Evolutionary conservation across 2,888 invertebrate species (phyloP).

Genomic region (Syritta pipiens): DNA sequence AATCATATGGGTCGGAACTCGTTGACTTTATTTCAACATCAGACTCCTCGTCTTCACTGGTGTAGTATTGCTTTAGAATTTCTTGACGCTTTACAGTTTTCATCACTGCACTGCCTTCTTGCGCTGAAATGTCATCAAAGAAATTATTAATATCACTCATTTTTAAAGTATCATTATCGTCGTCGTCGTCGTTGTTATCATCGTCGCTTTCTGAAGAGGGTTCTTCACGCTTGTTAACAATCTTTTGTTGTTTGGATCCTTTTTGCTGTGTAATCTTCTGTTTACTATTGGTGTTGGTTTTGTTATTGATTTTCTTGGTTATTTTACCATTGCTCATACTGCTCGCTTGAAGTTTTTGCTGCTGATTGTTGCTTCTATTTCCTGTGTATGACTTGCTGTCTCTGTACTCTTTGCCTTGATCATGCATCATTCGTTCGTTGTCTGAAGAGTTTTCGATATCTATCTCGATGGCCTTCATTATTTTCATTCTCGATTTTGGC

Average conservation of each 20-base stretch:
- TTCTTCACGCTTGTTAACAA: conserved; percentile 25
- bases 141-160: conserved; percentile 82
- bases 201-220: conserved; percentile 67
- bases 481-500: conserved; percentile 78
- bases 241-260: conserved; percentile 15
- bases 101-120: conserved; percentile 82
- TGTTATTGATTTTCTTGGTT: conserved; percentile 79
- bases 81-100: conserved; percentile 87
- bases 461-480: conserved; percentile 78
- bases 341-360: conserved; percentile 31
- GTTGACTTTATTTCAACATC: conserved; percentile 81
- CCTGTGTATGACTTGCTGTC: conserved; percentile 12
- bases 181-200: conserved; percentile 74
- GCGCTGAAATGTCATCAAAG: conserved; percentile 73
- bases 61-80: conserved; percentile 86
- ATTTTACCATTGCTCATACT: conserved; percentile 71
- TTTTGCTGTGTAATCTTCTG: conserved; percentile 19
- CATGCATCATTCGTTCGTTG: conserved; percentile 73
- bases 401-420: conserved; percentile 70
- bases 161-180: conserved; percentile 77
- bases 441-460: conserved; percentile 77
- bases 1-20: conserved; percentile 88
- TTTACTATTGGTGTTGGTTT: conserved; percentile 20
- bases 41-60: conserved; percentile 83
- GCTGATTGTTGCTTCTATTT: conserved; percentile 29